Percentiles rank a stretch among this genome's conserved stretches.
These are phyloP conservation scores for Drosophila borborema DNA, from an alignment of 2,888 invertebrate genomes.

Conservation along the genomic window DNA sequence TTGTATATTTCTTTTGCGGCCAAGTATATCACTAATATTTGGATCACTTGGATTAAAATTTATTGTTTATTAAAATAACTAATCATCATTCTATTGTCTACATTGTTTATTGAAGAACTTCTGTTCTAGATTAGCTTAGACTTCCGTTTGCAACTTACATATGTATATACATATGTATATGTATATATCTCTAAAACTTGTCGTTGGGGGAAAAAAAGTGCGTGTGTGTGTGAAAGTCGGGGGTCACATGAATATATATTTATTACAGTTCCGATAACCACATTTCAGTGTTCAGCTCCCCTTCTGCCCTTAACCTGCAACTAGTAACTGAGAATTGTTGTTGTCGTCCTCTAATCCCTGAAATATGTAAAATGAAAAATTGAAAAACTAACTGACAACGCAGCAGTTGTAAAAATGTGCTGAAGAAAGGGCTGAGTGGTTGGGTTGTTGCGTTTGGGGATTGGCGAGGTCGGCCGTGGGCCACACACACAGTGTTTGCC, in stretches of 20 bases:
- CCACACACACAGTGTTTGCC: slow-evolving; percentile 45
- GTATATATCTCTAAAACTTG: background rate
- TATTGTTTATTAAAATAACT: background rate
- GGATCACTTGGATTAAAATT: background rate
- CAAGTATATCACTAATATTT: background rate
- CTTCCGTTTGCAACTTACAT: background rate
- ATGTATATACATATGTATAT: background rate
- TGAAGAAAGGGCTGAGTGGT: slow-evolving; percentile 1
- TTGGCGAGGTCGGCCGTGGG: slow-evolving; percentile 1
- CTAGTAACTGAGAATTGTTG: slow-evolving; percentile 26
- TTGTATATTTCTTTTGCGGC: background rate
- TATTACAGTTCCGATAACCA: slow-evolving; percentile 55
- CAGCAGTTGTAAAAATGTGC: slow-evolving; percentile 67
- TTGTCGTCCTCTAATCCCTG: slow-evolving; percentile 56
- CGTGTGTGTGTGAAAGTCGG: slow-evolving; percentile 8
- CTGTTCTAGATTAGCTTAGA: background rate
- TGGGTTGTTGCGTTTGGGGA: background rate
- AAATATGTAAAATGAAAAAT: slow-evolving; percentile 76
- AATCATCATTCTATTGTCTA: background rate
- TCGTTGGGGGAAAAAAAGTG: background rate
- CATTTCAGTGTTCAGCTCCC: background rate
- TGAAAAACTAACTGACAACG: slow-evolving; percentile 64
- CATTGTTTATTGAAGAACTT: background rate
- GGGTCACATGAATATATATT: slow-evolving; percentile 51
- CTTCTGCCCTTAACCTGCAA: slow-evolving; percentile 7